Evolutionary conservation across 2,888 invertebrate species (phyloP).

Genomic region (Helleia helle): DNA sequence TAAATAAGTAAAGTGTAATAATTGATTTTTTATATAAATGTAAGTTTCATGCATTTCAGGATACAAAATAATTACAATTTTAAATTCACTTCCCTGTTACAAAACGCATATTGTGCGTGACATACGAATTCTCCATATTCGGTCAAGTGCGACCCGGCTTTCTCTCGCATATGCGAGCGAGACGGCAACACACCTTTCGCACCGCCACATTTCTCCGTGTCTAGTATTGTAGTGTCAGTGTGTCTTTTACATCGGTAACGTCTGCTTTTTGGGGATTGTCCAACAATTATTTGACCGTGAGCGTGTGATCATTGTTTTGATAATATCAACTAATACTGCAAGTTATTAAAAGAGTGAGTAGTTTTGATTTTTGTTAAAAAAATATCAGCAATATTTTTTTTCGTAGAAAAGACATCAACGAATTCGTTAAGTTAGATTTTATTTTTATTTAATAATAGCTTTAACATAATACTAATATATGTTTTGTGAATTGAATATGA

Average conservation of each 20-base stretch:
- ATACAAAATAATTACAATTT: conserved; percentile 3
- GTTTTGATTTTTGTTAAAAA: background rate
- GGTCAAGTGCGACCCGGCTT: conserved; percentile 51
- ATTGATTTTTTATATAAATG: no score
- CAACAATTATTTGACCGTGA: conserved; percentile 42
- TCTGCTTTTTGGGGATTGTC: conserved; percentile 51
- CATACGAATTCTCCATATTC: conserved; percentile 63
- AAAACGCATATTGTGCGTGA: conserved; percentile 36
- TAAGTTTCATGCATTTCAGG: background rate
- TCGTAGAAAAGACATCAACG: conserved; percentile 10
- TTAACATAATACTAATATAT: background rate
- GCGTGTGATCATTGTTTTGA: conserved; percentile 27
- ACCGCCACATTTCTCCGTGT: conserved; percentile 68
- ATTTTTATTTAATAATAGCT: background rate
- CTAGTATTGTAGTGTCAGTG: conserved; percentile 49
- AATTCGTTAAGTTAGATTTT: background rate
- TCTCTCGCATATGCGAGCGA: conserved; percentile 43
- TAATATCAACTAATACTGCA: background rate
- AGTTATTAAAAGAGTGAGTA: background rate
- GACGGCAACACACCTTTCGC: conserved; percentile 49
- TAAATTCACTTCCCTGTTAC: conserved; percentile 11
- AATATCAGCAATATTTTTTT: background rate
- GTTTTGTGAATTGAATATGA: no score
- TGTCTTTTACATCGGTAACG: conserved; percentile 50
- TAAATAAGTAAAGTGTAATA: no score